A percentile compares a stretch with the other conserved stretches of the same genome.
These are phyloP conservation scores for Bovichtus diacanthus DNA, from an alignment of 2,797 vertebrate genomes.

Conservation along the genomic window DNA sequence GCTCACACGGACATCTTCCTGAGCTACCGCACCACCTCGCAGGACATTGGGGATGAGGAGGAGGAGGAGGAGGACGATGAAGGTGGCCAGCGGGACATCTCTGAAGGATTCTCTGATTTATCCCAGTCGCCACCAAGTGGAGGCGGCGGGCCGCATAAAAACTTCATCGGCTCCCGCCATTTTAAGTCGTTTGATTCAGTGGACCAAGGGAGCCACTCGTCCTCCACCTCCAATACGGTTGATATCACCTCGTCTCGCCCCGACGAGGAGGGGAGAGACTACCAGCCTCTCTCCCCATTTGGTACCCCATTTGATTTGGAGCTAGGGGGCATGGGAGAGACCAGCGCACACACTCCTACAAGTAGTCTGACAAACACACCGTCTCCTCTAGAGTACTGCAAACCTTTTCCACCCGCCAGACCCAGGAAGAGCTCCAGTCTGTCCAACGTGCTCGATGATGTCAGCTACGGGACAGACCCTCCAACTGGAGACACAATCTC, in stretches of 20 bases:
- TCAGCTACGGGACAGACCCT: constrained; percentile 89
- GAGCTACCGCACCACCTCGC: constrained; percentile 67
- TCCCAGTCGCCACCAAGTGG: constrained; percentile 84
- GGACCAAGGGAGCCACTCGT: constrained; percentile 87
- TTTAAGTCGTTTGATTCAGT: constrained; percentile 91
- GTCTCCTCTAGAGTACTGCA: constrained; percentile 91
- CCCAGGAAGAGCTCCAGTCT: constrained; percentile 95
- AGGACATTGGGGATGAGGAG: constrained; percentile 81
- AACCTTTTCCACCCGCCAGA: constrained; percentile 87
- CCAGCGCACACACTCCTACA: constrained; percentile 84
- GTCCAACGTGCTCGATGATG: constrained; percentile 94
- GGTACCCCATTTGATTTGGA: constrained; percentile 90
- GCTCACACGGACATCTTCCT: constrained; percentile 67
- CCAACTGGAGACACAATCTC: constrained; percentile 90
- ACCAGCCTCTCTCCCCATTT: constrained; percentile 93
- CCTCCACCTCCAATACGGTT: constrained; percentile 83
- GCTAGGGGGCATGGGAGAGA: constrained; percentile 82
- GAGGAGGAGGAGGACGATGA: constrained; percentile 61
- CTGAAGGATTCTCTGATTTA: constrained; percentile 87
- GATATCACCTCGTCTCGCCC: constrained; percentile 72
- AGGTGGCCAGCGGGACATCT: constrained; percentile 82
- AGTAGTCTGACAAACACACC: constrained; percentile 92
- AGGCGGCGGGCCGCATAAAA: constrained; percentile 68
- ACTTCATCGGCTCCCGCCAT: constrained; percentile 75
- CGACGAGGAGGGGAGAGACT: constrained; percentile 83